Base-by-base conservation (phyloP, 2,888 invertebrate genomes). In the Aspidiotus destructor region DNA sequence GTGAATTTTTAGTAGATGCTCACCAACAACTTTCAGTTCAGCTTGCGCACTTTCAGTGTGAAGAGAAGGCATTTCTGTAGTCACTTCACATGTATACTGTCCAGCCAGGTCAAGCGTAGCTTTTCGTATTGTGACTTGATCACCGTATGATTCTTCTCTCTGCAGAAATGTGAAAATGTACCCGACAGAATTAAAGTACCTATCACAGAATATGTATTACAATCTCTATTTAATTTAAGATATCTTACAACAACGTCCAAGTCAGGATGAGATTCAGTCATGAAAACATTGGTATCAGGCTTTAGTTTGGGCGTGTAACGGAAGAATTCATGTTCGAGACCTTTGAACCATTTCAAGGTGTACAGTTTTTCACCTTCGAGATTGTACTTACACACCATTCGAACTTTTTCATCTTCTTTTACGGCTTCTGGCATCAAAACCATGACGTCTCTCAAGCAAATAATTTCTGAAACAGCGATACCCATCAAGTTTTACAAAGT, bases 251-350 rank as follows among this genome's bases (percentile, higher is more conserved):
- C 76, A 11, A 78, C 74, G 41, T 72, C 72, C 58, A 77, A 73
- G 16, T 85, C 85, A 16, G 80, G 78, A 72, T 84, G 81, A 13
- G 85, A 85, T 28, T 79, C 78, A 72, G 84, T 82, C 54, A 74
- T 73, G 72, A 78, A 78, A 60, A 74, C 73, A 71, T 77, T 77
- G 10, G 74, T 74, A 7, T 76, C 74, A 10, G 77, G 77, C 28
- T 73, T 74, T 70, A 78, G 77, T 70, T 76, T 76, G 8, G 78
- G 78, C 9, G 77, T 75, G 73, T 74, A 78, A 65, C 78, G 75
- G 74, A 75, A 78, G 74, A 78, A 78, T 74, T 78, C 78, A 44
- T 72, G 70, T n/a, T 72, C 71, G 5, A 28, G 28, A 10, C 73
- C 73, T 62, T 73, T 73, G 73, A 74, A 75, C 75, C 75, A 78